Base-by-base conservation (phyloP, 2,113 vertebrate genomes). In the Lethenteron reissneri region DNA sequence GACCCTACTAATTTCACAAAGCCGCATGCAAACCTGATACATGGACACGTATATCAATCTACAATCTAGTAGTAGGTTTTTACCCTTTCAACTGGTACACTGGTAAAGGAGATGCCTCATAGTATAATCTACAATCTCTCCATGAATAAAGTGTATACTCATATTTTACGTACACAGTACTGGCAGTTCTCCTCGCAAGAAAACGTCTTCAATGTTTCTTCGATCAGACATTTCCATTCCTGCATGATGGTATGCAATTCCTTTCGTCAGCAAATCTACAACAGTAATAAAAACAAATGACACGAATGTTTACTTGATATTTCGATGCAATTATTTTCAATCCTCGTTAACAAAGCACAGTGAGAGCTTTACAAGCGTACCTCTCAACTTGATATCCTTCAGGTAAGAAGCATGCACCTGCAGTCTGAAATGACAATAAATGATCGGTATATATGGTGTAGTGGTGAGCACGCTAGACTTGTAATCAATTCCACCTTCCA, bases 181-280 rank as follows among this genome's bases (percentile, higher is more conserved):
- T 71, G 90, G 91, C 70, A 99, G 75, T 76, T 91, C 89, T 82
- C 88, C 91, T 70, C 71, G 56, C 70, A 80, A 83, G 79, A 99
- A 99, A 74, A 84, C 82, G 72, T 79, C 78, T 84, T 99, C 94
- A 75, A 19, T 19, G 17, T 19, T 19, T 19, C 17, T 19, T 19
- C 17, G 1, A 19, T 19, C 17, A 19, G 17, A 85, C 25, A 88
- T 4, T 58, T 88, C 89, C 78, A 97, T 80, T 56, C 94, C 94
- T 75, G 94, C 94, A 73, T 99, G 94, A 80, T 99, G 78, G 78
- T 85, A 99, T 74, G 86, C 94, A 74, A 96, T 82, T 76, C 94
- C 94, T 74, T 76, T 78, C 25, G 78, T 77, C 73, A 96, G 75
- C 71, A 88, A 80, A 75, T 97, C 94, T 99, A 76, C 60, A 73